These are phyloP conservation scores for Musca vetustissima DNA, from an alignment of 1,140 invertebrate species.

Conservation along the genomic window DNA sequence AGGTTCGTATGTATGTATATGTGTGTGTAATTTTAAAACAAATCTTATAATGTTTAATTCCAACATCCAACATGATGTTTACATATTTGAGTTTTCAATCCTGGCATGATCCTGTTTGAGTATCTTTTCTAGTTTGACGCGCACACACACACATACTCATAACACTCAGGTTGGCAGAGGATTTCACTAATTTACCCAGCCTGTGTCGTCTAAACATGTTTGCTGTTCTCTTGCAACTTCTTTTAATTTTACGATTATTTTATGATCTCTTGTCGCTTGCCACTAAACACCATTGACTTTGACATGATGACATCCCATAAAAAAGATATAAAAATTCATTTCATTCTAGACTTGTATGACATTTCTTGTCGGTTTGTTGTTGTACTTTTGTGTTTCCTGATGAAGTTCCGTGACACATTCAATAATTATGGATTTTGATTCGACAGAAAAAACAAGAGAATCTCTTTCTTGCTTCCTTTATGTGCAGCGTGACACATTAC, in stretches of 20 bases:
- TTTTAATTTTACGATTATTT: conserved; percentile 11
- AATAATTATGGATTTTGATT: conserved; percentile 49
- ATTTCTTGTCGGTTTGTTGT: conserved; percentile 1
- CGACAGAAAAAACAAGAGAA: no score
- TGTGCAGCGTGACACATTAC: conserved; percentile 13
- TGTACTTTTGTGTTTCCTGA: neutral
- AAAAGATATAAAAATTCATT: conserved; percentile 25
- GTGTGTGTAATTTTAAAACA: no score
- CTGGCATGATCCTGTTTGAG: neutral
- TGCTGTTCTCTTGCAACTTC: neutral
- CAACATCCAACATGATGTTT: conserved; percentile 14
- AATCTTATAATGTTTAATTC: neutral
- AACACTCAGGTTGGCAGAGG: no score
- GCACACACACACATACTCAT: no score
- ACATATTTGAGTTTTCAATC: neutral
- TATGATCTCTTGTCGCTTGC: conserved; percentile 28
- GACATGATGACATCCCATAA: conserved; percentile 43
- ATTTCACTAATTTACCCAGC: no score
- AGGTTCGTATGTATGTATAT: no score
- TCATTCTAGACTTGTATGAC: neutral
- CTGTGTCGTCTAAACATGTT: no score
- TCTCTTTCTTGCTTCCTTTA: conserved; percentile 2
- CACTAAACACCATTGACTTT: conserved; percentile 50
- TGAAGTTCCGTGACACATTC: conserved; percentile 53
- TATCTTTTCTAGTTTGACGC: neutral